These are phyloP conservation scores for Ecdyonurus torrentis DNA, from an alignment of 2,888 invertebrate genomes.

Conservation along the genomic window DNA sequence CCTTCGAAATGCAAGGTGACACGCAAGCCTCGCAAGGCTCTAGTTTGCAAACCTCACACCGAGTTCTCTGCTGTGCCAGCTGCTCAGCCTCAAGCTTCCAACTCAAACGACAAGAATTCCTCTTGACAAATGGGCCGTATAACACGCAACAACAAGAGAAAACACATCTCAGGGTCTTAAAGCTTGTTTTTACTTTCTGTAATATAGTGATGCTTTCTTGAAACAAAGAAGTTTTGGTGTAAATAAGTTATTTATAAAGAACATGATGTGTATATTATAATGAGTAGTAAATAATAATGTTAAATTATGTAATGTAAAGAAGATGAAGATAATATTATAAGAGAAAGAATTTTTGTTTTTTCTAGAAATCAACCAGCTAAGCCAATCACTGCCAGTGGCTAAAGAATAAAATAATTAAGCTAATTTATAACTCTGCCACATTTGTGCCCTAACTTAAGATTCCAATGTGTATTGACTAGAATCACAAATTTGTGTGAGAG, in stretches of 20 bases:
- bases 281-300: background rate
- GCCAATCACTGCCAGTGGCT: constrained; percentile 2
- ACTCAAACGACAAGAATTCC: background rate
- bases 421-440: background rate
- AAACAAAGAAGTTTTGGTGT: background rate
- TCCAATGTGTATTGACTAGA: background rate
- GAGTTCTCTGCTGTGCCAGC: no score
- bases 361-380: background rate
- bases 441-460: background rate
- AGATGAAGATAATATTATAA: background rate
- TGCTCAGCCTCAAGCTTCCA: background rate
- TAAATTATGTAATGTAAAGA: no score
- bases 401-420: background rate
- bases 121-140: background rate
- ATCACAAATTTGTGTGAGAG: background rate
- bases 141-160: background rate
- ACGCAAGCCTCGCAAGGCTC: background rate
- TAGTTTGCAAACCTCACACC: no score
- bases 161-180: background rate
- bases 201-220: background rate
- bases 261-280: no score
- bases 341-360: background rate
- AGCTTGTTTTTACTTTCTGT: background rate
- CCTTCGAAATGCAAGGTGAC: background rate
- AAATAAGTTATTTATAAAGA: background rate